Evolutionary conservation across 2,797 vertebrate genomes (phyloP), one percentile per base, ranked within the genome.

Genomic region (Characodon lateralis): DNA sequence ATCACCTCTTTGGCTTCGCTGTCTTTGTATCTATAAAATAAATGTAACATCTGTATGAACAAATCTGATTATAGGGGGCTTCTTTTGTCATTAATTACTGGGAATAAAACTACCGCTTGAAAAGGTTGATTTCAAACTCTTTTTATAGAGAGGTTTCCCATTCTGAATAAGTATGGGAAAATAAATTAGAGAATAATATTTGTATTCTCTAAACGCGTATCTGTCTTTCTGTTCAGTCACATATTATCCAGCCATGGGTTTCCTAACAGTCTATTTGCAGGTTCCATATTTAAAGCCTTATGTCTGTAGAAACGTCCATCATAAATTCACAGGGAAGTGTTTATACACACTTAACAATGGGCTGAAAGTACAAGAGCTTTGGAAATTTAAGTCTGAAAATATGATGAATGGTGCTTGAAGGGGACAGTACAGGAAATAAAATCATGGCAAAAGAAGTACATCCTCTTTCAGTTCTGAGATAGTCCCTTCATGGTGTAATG

Each of bases 1-100:
- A 46, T 75, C 26, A 18, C 84, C 73, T 85, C 75, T 79, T 79
- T 79, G 53, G 77, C 72, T 76, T 59, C 43, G 39, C n/a, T 8
- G 3, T 83, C 61, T 80, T 73, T 72, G 51, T 83, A 65, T 84
- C 35, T n/a, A 82, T 87, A 81, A 50, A 51, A 50, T 46, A 26
- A 70, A 71, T 20, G 7, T 35, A 35, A 35, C 46, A 20, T 10
- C 46, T 28, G n/a, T 28, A 41, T 20, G 39, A 86, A 77, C 80
- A 69, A 65, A n/a, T 83, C 59, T 26, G n/a, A 48, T 66, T 87
- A 65, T 71, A 83, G 78, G 81, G 75, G 63, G 41, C 71, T 6
- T 12, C 53, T 71, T 58, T 82, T 74, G 73, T 68, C 65, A n/a
- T 43, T n/a, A 68, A 24, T 22, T 43, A 43, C 65, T 1, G 13